Evolutionary conservation across 2,797 vertebrate species (phyloP), one percentile per base, ranked within the genome.

Genomic region (Lepilemur ruficaudatus): DNA sequence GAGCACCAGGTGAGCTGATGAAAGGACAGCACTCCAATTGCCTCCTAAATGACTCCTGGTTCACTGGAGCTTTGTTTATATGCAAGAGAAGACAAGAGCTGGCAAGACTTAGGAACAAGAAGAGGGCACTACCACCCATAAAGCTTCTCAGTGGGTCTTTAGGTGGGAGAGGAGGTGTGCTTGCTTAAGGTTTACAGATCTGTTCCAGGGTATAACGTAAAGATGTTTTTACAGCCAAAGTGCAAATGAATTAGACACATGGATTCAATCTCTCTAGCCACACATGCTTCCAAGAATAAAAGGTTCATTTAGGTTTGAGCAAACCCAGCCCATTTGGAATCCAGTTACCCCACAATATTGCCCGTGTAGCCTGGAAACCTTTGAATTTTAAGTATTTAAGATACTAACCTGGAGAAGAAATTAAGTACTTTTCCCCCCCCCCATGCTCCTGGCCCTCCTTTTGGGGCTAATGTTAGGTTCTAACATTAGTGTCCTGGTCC

Each of bases 251-350:
- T 67, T 67, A 96, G 92, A 94, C 89, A 92, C 96, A 75, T 96
- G 95, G 96, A 87, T 94, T 95, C 93, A 90, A 96, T 97, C 95
- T 97, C 87, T 92, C 70, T 70, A 91, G 93, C 50, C 76, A 94
- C 80, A 73, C 52, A 65, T 65, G 57, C 91, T 93, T 91, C 70
- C 73, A 83, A 85, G 93, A 96, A 92, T 81, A 92, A 94, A 97
- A 97, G 78, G 18, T 91, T 92, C 92, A 93, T 92, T 97, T 91
- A 91, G 84, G n/a, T 87, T 96, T 95, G 89, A 90, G 78, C 72
- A 93, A 96, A 93, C 76, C 61, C 76, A 91, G 89, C 91, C 48
- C 65, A 83, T 86, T 63, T 94, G 84, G 87, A 94, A 96, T 59
- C 63, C n/a, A 76, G 87, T 75, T 92, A 95, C 59, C 41, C 83